Percentiles rank a stretch among this genome's conserved stretches.
Evolutionary conservation across 1,140 invertebrate species (phyloP).

Genomic region (Aphidius ervi): DNA sequence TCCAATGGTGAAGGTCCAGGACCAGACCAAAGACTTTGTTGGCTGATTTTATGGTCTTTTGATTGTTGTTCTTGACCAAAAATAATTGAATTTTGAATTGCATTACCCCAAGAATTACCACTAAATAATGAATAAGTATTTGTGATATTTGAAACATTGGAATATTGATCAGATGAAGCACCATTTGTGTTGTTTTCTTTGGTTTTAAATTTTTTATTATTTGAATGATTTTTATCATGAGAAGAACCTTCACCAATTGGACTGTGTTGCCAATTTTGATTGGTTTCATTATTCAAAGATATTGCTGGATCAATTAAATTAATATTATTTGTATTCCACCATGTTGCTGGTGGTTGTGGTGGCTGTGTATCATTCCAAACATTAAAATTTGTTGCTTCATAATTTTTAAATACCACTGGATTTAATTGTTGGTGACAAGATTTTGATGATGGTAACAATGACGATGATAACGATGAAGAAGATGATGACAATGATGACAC

Average conservation of each 20-base stretch:
- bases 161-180: no score
- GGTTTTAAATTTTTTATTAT: background rate
- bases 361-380: slow-evolving; percentile 40
- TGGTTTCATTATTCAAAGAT: slow-evolving; percentile 12
- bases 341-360: slow-evolving; percentile 35
- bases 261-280: slow-evolving; percentile 35
- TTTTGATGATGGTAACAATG: no score
- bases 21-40: slow-evolving; percentile 74
- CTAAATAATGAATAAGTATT: slow-evolving; percentile 68
- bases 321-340: slow-evolving; percentile 31
- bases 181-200: background rate
- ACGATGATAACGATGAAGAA: no score
- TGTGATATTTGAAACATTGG: slow-evolving; percentile 32
- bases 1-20: slow-evolving; percentile 74
- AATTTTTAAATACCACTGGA: slow-evolving; percentile 35
- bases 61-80: slow-evolving; percentile 36
- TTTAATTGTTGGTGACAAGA: slow-evolving; percentile 24
- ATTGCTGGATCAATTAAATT: slow-evolving; percentile 9
- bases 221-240: background rate
- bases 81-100: slow-evolving; percentile 28
- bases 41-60: slow-evolving; percentile 37
- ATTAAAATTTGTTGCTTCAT: slow-evolving; percentile 37
- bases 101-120: slow-evolving; percentile 53
- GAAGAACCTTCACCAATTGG: slow-evolving; percentile 4
- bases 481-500: no score